Conservation (phyloP, 2,888 invertebrate genomes). For the Dryocosmus kuriphilus region DNA sequence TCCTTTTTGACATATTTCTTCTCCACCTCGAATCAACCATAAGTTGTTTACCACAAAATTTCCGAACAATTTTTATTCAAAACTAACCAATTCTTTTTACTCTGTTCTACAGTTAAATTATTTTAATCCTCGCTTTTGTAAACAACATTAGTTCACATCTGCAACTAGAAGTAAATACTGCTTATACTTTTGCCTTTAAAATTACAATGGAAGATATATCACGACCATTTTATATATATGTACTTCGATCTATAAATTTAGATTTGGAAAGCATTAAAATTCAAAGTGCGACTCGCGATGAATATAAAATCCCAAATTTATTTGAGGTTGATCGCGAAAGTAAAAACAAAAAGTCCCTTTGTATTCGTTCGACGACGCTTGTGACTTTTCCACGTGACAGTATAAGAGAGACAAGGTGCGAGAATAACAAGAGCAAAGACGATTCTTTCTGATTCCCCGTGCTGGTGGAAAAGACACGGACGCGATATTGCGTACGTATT, state of each 20-base stretch:
- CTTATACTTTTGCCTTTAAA: neutral
- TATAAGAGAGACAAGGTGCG: constrained; percentile 58
- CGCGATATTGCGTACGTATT: constrained; percentile 73
- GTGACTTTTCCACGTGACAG: constrained; percentile 39
- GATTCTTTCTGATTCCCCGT: constrained; percentile 70
- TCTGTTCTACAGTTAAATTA: neutral
- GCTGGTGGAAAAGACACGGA: constrained; percentile 62
- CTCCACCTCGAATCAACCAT: neutral
- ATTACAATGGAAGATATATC: neutral
- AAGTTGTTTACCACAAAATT: neutral
- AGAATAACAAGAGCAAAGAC: constrained; percentile 56
- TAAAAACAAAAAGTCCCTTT: constrained; percentile 43
- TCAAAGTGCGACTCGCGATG: constrained; percentile 8
- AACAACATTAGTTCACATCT: neutral
- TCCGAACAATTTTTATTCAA: neutral
- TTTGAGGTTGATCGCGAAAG: constrained; percentile 14
- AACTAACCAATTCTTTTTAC: neutral
- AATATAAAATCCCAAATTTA: constrained; percentile 34
- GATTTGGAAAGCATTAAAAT: constrained; percentile 5
- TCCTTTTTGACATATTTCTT: constrained; percentile 25
- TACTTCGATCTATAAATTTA: constrained; percentile 3
- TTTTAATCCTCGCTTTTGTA: neutral
- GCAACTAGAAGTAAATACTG: no score
- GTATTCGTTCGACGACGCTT: constrained; percentile 47
- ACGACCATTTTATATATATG: neutral